phyloP scores from a whole-genome alignment of 2,888 invertebrate genomes.

The Phyllotreta striolata region DNA sequence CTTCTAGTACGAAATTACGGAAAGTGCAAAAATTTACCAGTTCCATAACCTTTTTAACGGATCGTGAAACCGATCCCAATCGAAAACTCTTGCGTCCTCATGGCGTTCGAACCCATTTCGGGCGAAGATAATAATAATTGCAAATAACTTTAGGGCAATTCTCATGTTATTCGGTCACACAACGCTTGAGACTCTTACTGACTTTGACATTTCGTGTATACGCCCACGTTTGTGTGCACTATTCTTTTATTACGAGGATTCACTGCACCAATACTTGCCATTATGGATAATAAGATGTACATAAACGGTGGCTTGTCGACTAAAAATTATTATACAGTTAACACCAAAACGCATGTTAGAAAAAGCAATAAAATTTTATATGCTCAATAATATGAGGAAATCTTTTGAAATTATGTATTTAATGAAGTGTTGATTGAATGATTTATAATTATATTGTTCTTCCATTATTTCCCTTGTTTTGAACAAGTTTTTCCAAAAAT shows the following conservation, averaged over 20 bases:
- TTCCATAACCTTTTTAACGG: constrained; percentile 6
- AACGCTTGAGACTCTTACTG: constrained; percentile 32
- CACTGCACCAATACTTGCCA: too few species aligned
- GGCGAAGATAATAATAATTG: constrained; percentile 24
- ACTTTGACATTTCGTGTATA: constrained; percentile 34
- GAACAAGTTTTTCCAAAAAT: too few species aligned
- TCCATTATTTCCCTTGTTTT: too few species aligned
- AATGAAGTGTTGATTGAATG: too few species aligned
- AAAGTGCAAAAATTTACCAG: not conserved
- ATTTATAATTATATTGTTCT: too few species aligned
- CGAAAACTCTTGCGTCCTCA: constrained; percentile 10
- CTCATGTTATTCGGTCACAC: constrained; percentile 38
- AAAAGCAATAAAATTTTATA: too few species aligned
- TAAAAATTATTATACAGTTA: too few species aligned
- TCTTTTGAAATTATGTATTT: too few species aligned
- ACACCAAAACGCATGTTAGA: too few species aligned
- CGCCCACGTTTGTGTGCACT: constrained; percentile 35
- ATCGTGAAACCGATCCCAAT: constrained; percentile 22
- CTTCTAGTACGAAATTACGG: not conserved
- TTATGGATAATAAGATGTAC: not conserved
- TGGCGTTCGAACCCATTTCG: constrained; percentile 1
- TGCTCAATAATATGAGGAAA: too few species aligned
- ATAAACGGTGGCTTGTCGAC: too few species aligned
- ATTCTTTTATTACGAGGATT: not conserved
- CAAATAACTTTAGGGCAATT: constrained; percentile 34